A percentile compares a stretch with the other conserved stretches of the same genome.
phyloP scores from a whole-genome alignment of 2,888 invertebrate genomes.

The Andrena hattorfiana region DNA sequence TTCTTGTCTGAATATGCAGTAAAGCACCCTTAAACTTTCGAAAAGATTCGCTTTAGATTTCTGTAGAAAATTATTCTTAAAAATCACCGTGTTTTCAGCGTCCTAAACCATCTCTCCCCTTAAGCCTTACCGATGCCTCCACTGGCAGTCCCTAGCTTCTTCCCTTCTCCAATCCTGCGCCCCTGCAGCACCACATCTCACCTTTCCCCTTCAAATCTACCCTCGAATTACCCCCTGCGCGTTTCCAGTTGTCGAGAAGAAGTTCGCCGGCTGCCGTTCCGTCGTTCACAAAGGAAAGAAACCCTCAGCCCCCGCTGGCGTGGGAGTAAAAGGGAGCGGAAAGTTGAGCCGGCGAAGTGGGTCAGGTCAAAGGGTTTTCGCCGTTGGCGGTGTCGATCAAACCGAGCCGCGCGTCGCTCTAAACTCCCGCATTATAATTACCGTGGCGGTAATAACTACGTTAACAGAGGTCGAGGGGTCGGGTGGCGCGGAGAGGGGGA shows the following conservation, averaged over 20 bases:
- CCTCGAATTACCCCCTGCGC: neutral
- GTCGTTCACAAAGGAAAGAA: constrained; percentile 25
- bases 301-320: neutral
- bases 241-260: constrained; percentile 11
- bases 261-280: constrained; percentile 1
- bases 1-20: no score
- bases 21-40: no score
- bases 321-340: constrained; percentile 29
- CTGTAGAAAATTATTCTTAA: no score
- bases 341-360: constrained; percentile 28
- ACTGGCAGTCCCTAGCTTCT: no score
- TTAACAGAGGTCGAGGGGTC: constrained; percentile 1
- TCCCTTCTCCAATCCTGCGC: no score
- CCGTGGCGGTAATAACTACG: constrained; percentile 30
- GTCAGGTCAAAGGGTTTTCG: constrained; percentile 34
- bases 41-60: no score
- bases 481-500: neutral
- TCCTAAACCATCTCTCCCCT: no score
- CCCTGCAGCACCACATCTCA: no score
- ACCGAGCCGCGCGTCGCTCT: constrained; percentile 24
- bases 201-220: no score
- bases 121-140: no score
- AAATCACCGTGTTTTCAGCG: no score
- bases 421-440: constrained; percentile 40
- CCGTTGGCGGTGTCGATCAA: constrained; percentile 37